Conservation (phyloP, 2,797 vertebrate genomes). For the Neosalanx taihuensis region DNA sequence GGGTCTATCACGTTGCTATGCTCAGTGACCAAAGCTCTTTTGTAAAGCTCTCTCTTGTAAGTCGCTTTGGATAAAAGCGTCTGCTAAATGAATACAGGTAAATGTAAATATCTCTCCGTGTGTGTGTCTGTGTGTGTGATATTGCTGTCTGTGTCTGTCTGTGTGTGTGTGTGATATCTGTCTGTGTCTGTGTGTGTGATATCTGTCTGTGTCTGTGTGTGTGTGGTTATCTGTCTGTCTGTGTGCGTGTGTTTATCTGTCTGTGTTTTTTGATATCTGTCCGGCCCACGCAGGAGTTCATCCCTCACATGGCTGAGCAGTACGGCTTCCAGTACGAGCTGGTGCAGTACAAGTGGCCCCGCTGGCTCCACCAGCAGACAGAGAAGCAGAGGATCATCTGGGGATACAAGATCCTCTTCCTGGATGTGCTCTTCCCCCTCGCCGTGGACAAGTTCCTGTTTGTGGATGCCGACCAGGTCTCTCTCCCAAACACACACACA, state of each 20-base stretch:
- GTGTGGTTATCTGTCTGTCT: too few relatives aligned
- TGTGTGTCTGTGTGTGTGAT: too few relatives aligned
- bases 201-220: background rate
- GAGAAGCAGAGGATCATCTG: conserved; percentile 98
- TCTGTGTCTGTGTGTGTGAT: background rate
- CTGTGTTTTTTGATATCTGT: background rate
- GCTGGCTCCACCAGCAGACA: conserved; percentile 91
- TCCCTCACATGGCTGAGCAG: conserved; percentile 88
- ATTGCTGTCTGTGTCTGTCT: too few relatives aligned
- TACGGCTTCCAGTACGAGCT: conserved; percentile 94
- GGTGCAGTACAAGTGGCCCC: conserved; percentile 96
- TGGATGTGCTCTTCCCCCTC: conserved; percentile 96
- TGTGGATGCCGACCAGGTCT: conserved; percentile 95
- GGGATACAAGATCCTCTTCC: conserved; percentile 98
- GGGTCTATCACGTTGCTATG: too few relatives aligned
- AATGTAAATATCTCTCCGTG: too few relatives aligned
- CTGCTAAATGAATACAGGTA: background rate
- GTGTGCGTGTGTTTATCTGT: background rate
- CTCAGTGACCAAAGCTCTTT: too few relatives aligned
- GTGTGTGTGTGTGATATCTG: background rate
- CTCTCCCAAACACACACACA: background rate
- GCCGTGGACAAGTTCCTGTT: conserved; percentile 97
- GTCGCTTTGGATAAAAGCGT: background rate
- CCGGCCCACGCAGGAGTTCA: conserved; percentile 78
- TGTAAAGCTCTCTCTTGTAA: too few relatives aligned